These are phyloP conservation scores for Eulithis testata DNA, from an alignment of 2,888 invertebrate genomes.

Conservation along the genomic window DNA sequence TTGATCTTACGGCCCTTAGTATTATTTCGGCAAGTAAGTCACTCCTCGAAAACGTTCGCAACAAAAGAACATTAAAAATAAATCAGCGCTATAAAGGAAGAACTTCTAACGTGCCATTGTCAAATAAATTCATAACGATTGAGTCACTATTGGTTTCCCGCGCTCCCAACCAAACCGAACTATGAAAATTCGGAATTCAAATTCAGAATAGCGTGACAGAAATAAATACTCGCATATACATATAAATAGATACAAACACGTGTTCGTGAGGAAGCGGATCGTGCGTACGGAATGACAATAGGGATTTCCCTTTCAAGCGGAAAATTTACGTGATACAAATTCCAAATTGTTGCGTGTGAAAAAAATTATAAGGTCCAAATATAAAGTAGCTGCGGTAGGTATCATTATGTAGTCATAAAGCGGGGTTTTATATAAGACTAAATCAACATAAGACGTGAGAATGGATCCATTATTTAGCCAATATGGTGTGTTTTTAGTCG, in stretches of 20 bases:
- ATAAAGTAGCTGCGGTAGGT: conserved; percentile 81
- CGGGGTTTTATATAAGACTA: conserved; percentile 71
- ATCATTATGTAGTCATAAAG: conserved; percentile 76
- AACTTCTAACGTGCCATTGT: conserved; percentile 62
- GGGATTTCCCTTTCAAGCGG: conserved; percentile 82
- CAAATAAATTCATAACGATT: conserved; percentile 66
- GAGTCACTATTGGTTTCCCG: conserved; percentile 59
- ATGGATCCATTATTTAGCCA: conserved; percentile 77
- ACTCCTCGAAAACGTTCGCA: neutral
- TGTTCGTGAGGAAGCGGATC: conserved; percentile 78
- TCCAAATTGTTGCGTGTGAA: conserved; percentile 81
- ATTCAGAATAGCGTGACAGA: conserved; percentile 78
- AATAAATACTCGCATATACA: conserved; percentile 72
- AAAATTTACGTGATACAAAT: conserved; percentile 84
- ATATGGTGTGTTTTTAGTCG: conserved; percentile 65
- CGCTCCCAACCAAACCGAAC: conserved; percentile 52
- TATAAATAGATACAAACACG: conserved; percentile 73
- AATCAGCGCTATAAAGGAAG: conserved; percentile 47
- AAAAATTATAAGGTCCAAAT: conserved; percentile 78
- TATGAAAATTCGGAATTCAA: conserved; percentile 68
- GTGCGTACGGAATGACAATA: conserved; percentile 79
- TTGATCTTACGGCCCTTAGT: too few relatives aligned
- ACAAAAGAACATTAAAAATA: conserved; percentile 36
- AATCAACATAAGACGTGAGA: conserved; percentile 78
- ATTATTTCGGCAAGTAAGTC: too few relatives aligned